Conservation (phyloP, 2,888 invertebrate genomes). For the Ischnura elegans region DNA sequence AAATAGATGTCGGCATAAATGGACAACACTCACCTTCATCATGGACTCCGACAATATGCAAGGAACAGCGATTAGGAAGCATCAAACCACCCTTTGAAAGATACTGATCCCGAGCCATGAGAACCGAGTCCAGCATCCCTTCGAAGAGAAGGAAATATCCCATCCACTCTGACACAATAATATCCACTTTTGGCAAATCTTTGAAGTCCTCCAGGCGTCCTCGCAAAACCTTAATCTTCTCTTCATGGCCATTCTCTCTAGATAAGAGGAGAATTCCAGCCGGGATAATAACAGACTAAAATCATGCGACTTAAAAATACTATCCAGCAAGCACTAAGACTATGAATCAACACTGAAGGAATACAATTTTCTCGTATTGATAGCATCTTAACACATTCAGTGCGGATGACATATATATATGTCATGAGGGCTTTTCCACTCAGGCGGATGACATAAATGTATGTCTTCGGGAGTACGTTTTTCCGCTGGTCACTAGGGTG, state of each 20-base stretch:
- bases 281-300: too few relatives aligned
- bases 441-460: too few relatives aligned
- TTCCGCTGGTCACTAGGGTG: too few relatives aligned
- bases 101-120: conserved; percentile 91
- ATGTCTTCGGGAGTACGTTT: too few relatives aligned
- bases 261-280: conserved; percentile 73
- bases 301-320: too few relatives aligned
- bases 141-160: conserved; percentile 98
- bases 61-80: conserved; percentile 91
- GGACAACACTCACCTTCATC: conserved; percentile 82
- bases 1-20: too few relatives aligned
- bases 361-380: too few relatives aligned
- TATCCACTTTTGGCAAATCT: conserved; percentile 89
- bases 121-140: conserved; percentile 96
- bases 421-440: too few relatives aligned
- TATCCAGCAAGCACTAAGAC: too few relatives aligned
- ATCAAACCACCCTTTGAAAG: conserved; percentile 88
- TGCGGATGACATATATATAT: too few relatives aligned
- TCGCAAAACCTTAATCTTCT: conserved; percentile 88
- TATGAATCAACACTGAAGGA: too few relatives aligned
- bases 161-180: conserved; percentile 99
- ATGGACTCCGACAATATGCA: conserved; percentile 89
- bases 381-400: too few relatives aligned
- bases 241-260: conserved; percentile 87
- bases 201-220: conserved; percentile 92